Evolutionary conservation across 1,140 invertebrate species (phyloP).

Genomic region (Ceratina japonica): DNA sequence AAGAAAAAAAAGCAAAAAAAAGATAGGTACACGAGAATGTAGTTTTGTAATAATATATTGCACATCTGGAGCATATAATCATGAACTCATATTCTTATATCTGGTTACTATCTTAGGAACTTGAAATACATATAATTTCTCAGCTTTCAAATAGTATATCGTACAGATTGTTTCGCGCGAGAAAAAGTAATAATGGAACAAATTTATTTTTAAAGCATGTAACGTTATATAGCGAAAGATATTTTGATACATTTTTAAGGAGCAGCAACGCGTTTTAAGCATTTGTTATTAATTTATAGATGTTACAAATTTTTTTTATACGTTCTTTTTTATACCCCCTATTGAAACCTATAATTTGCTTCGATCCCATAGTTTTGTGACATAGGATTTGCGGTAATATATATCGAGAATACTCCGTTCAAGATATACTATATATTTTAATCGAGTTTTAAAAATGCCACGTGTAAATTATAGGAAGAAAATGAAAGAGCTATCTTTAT

Average conservation of each 20-base stretch:
- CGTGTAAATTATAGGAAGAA: conserved; percentile 57
- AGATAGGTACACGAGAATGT: conserved; percentile 49
- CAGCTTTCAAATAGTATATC: conserved; percentile 49
- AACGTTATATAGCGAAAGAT: conserved; percentile 40
- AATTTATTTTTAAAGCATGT: conserved; percentile 48
- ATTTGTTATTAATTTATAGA: conserved; percentile 62
- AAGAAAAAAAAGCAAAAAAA: conserved; percentile 22
- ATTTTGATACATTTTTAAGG: conserved; percentile 63
- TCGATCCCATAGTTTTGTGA: conserved; percentile 38
- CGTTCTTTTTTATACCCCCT: conserved; percentile 40
- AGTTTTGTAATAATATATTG: conserved; percentile 62
- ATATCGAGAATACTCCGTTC: conserved; percentile 31
- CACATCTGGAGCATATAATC: conserved; percentile 56
- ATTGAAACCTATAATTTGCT: conserved; percentile 27
- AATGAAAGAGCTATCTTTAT: conserved; percentile 51
- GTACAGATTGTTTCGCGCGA: conserved; percentile 38
- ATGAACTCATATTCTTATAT: conserved; percentile 52
- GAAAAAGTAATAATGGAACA: conserved; percentile 24
- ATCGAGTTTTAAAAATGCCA: conserved; percentile 62
- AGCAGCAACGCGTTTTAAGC: conserved; percentile 40
- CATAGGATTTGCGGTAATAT: conserved; percentile 13
- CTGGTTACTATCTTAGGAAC: conserved; percentile 45
- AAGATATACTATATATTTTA: conserved; percentile 54
- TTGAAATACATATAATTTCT: conserved; percentile 51
- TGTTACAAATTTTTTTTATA: conserved; percentile 52